A percentile compares a stretch with the other conserved stretches of the same genome.
Conservation (phyloP, 23 tunicate genomes). For the Diplosoma virens region DNA sequence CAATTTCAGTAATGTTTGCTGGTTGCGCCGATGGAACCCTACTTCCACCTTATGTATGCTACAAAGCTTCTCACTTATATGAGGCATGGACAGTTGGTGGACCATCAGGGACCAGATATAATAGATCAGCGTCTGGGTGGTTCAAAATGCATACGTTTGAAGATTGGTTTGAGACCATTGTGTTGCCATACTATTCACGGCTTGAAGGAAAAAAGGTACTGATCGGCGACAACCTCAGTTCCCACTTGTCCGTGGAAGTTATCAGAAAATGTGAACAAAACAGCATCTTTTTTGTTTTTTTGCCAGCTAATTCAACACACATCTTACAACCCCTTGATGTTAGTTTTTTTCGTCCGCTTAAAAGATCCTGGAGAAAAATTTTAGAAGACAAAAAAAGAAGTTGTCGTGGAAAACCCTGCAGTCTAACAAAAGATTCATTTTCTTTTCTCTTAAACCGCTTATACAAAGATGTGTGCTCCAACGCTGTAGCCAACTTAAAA, state of each 20-base stretch:
- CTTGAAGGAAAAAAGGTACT: not conserved
- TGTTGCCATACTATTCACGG: not conserved
- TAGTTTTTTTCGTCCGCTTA: not conserved
- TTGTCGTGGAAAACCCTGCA: not conserved
- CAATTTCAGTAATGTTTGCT: conserved; percentile 16
- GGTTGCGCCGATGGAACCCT: conserved; percentile 16
- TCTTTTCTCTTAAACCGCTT: not conserved
- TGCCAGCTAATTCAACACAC: not conserved
- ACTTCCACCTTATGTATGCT: not conserved
- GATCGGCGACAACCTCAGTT: not conserved
- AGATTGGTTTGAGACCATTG: not conserved
- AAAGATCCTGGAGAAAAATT: conserved; percentile 10
- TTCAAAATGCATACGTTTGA: not conserved
- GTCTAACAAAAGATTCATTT: not conserved
- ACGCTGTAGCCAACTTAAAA: not conserved
- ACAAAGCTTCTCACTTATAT: conserved; percentile 2
- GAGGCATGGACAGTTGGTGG: not conserved
- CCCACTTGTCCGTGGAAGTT: not conserved
- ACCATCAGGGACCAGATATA: not conserved
- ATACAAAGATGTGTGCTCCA: not conserved
- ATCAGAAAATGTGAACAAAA: not conserved
- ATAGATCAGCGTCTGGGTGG: not conserved
- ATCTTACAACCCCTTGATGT: not conserved
- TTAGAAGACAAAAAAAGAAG: not conserved
- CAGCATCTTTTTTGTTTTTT: not conserved